Evolutionary conservation across 2,113 vertebrate genomes (phyloP).

Genomic region (Taxidea taxus): DNA sequence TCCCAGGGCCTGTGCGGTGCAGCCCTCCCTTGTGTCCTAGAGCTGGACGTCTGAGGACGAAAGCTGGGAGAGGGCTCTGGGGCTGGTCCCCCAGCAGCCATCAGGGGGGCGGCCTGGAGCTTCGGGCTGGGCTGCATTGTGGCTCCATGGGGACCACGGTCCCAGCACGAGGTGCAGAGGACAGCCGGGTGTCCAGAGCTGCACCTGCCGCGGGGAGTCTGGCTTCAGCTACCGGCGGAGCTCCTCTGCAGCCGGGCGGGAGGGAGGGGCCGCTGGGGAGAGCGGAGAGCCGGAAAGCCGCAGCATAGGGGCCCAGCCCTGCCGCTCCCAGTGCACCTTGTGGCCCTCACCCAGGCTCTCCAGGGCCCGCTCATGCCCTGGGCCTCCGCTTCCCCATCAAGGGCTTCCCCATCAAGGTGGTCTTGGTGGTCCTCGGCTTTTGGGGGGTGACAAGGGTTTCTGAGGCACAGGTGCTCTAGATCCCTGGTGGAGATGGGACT

Average conservation of each 20-base stretch:
- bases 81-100: neutral
- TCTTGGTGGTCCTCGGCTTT: neutral
- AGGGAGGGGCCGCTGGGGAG: neutral
- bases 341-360: neutral
- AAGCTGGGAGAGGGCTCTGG: no score
- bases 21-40: neutral
- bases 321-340: fast-evolving
- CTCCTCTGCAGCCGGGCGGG: neutral
- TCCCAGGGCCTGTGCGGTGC: neutral
- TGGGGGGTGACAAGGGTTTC: neutral
- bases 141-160: neutral
- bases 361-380: neutral
- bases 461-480: neutral
- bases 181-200: neutral
- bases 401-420: no score
- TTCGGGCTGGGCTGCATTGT: neutral
- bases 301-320: neutral
- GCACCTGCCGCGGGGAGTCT: neutral
- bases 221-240: fast-evolving
- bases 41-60: neutral
- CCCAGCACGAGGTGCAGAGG: neutral
- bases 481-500: neutral
- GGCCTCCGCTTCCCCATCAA: neutral
- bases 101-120: neutral
- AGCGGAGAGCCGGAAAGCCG: no score